Conservation (phyloP, 2,113 vertebrate species). For the Climacteris rufus region DNA sequence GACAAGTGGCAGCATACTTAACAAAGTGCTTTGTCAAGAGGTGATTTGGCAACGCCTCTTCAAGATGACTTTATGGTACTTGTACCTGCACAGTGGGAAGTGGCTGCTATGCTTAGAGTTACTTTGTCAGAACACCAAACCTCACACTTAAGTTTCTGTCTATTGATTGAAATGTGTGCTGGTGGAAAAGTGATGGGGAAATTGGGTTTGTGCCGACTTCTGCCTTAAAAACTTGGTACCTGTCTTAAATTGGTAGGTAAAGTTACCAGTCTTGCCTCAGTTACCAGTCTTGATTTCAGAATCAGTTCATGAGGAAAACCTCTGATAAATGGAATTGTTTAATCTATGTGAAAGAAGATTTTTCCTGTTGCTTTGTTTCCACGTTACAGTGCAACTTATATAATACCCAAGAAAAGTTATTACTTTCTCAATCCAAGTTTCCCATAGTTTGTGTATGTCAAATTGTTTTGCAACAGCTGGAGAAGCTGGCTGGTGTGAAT, state of each 20-base stretch:
- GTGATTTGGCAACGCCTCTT: neutral
- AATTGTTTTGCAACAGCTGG: constrained; percentile 4
- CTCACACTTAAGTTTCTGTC: neutral
- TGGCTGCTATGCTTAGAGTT: neutral
- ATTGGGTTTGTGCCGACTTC: neutral
- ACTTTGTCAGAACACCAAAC: neutral
- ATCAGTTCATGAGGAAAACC: fast-evolving
- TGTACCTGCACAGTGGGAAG: neutral
- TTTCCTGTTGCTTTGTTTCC: neutral
- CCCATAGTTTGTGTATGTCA: constrained; percentile 23
- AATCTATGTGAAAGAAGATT: neutral
- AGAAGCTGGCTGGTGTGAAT: neutral
- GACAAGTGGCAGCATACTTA: neutral
- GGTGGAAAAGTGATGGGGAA: neutral
- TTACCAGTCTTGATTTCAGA: neutral
- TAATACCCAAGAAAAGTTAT: neutral
- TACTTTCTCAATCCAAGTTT: neutral
- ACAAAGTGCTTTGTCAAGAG: neutral
- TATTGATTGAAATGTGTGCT: neutral
- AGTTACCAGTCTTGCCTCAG: neutral
- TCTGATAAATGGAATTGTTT: neutral
- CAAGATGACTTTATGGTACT: neutral
- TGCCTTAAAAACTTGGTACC: neutral
- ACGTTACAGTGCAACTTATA: neutral
- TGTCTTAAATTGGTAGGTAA: neutral